Conservation (phyloP, 2,888 invertebrate species). For the Drosophila multiciliata region DNA sequence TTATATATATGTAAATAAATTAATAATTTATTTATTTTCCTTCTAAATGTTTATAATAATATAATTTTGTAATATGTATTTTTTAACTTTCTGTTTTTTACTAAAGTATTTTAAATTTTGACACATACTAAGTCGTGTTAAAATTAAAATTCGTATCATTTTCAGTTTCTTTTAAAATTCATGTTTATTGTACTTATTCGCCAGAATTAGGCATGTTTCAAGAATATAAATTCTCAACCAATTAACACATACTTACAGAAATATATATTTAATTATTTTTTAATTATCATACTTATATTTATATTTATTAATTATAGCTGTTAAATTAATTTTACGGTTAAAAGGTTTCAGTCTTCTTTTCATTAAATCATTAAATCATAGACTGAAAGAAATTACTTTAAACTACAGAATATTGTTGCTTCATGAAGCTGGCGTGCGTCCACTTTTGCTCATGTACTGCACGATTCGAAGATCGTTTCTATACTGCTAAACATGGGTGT, state of each 20-base stretch:
- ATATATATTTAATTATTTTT: background rate
- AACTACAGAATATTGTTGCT: background rate
- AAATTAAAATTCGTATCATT: background rate
- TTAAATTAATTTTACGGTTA: background rate
- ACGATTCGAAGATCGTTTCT: conserved; percentile 18
- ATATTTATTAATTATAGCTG: background rate
- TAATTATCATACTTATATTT: background rate
- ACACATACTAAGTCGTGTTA: background rate
- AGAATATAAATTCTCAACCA: background rate
- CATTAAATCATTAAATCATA: background rate
- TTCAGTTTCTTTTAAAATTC: background rate
- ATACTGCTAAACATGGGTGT: conserved; percentile 31
- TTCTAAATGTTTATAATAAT: no score
- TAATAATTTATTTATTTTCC: no score
- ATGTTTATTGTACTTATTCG: background rate
- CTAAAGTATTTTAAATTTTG: no score
- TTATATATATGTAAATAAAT: no score
- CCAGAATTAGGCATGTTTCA: conserved; percentile 5
- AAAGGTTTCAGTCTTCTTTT: background rate
- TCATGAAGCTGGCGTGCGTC: background rate
- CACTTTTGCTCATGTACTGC: background rate
- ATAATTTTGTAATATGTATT: background rate
- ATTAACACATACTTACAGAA: conserved; percentile 9
- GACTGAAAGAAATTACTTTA: background rate
- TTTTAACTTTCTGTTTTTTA: background rate